These are phyloP conservation scores for Boloria selene DNA, from an alignment of 2,888 invertebrate species.

Conservation along the genomic window DNA sequence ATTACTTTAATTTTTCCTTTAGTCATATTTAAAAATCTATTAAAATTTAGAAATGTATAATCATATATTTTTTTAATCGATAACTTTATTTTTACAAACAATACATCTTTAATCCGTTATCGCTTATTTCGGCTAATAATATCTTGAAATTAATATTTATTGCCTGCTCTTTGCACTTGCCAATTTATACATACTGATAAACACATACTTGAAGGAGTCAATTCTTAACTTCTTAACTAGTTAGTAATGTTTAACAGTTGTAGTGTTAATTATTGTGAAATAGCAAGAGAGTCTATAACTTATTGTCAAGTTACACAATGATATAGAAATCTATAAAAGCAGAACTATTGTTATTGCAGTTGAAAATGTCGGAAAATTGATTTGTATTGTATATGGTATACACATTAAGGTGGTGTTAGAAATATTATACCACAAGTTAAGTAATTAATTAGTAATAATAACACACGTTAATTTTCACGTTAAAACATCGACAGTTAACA, in stretches of 20 bases:
- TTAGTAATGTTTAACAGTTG: conserved; percentile 28
- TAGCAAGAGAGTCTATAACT: conserved; percentile 12
- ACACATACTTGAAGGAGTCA: neutral
- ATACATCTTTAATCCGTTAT: conserved; percentile 4
- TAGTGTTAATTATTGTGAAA: conserved; percentile 33
- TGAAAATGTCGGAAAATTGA: neutral
- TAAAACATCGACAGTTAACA: conserved; percentile 13
- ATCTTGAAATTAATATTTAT: neutral
- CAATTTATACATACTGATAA: neutral
- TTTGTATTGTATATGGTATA: too few relatives aligned
- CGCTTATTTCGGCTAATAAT: neutral
- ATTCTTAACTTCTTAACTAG: conserved; percentile 20
- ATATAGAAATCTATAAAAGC: neutral
- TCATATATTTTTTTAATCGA: neutral
- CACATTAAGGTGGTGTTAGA: too few relatives aligned
- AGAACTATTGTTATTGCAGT: too few relatives aligned
- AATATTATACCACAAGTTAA: too few relatives aligned
- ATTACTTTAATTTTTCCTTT: conserved; percentile 1
- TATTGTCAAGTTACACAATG: conserved; percentile 5
- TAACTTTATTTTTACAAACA: neutral
- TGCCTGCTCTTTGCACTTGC: neutral
- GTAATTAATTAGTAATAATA: too few relatives aligned
- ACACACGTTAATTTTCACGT: too few relatives aligned
- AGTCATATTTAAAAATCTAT: neutral
- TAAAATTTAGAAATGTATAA: neutral